phyloP scores from a whole-genome alignment of 2,113 vertebrate genomes.

The Dendrocopos noguchii region DNA sequence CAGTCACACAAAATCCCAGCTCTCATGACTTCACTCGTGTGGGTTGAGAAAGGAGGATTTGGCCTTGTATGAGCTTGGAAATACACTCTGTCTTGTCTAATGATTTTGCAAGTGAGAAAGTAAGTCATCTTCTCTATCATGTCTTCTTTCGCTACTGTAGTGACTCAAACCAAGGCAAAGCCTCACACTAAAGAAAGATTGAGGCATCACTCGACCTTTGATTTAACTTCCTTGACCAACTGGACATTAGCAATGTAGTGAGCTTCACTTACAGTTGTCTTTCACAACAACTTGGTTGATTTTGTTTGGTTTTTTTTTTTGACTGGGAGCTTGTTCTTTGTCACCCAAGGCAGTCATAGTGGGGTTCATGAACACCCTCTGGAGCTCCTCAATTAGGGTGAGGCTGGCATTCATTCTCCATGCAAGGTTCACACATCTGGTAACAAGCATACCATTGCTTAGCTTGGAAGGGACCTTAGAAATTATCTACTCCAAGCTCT shows the following conservation, averaged over 20 bases:
- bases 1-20: neutral
- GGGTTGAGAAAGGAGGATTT: neutral
- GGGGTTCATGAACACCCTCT: neutral
- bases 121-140: neutral
- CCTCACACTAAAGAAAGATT: accelerated
- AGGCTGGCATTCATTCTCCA: neutral
- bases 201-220: neutral
- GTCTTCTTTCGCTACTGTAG: neutral
- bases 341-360: no score
- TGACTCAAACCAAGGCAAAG: neutral
- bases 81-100: neutral
- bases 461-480: no score
- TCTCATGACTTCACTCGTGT: neutral
- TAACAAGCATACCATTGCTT: no score
- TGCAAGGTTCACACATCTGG: neutral
- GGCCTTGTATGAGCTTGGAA: neutral
- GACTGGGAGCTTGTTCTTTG: neutral
- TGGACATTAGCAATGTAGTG: accelerated
- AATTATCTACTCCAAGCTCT: no score
- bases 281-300: accelerated
- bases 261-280: neutral
- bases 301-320: neutral
- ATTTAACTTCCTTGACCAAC: neutral
- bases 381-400: neutral
- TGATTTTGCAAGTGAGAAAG: neutral